Conservation (phyloP, 1,140 invertebrate genomes). For the Hyles vespertilio region DNA sequence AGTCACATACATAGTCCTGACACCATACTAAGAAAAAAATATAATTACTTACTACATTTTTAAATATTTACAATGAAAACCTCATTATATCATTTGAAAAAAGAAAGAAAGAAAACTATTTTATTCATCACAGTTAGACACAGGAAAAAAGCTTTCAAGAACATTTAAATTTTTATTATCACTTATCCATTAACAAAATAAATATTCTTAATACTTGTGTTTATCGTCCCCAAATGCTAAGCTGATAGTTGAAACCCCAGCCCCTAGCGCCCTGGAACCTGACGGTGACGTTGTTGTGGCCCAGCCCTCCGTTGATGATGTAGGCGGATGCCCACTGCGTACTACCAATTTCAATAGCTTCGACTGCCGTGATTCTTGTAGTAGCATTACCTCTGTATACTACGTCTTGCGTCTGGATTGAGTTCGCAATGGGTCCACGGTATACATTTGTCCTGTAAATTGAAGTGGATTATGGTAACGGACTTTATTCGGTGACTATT, state of each 20-base stretch:
- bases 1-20: too few species aligned
- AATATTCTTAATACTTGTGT: too few species aligned
- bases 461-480: neutral
- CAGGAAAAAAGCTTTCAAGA: too few species aligned
- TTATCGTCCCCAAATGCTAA: slow-evolving; percentile 2
- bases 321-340: neutral
- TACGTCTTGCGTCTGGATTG: neutral
- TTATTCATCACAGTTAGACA: too few species aligned
- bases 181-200: too few species aligned
- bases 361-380: slow-evolving; percentile 7
- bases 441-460: slow-evolving; percentile 8
- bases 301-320: slow-evolving; percentile 15
- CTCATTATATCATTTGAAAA: too few species aligned
- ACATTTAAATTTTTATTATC: too few species aligned
- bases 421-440: neutral
- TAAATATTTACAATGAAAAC: too few species aligned
- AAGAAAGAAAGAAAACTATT: too few species aligned
- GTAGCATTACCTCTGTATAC: neutral
- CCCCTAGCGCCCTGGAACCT: neutral
- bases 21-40: too few species aligned
- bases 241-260: neutral
- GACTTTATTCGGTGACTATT: too few species aligned
- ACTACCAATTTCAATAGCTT: slow-evolving; percentile 3
- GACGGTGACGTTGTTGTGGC: slow-evolving; percentile 13
- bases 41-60: too few species aligned